Base-by-base conservation (phyloP, 2,113 vertebrate genomes). In the Strigops habroptila region DNA sequence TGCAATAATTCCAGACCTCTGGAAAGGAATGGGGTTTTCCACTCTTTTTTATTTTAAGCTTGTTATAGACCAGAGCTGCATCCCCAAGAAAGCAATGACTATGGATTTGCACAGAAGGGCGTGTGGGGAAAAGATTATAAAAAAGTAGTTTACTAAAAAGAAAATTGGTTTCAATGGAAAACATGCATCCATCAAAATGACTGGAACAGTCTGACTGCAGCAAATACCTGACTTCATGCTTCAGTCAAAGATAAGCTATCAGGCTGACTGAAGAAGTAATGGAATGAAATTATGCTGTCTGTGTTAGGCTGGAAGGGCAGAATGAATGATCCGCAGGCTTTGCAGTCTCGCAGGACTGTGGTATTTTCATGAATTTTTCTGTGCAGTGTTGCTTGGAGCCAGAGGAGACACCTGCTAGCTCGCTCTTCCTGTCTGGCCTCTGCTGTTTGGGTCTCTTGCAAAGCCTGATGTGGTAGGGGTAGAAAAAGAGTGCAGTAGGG, bases 231-330 rank as follows among this genome's bases (percentile, higher is more conserved):
- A 75, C 93, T 95, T 91, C 12, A 43, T 86, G 73, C 74, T 92
- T 78, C 86, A 96, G 80, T 43, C 73, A 88, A 84, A 79, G 80
- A 76, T 88, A 88, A 96, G 82, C 39, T 89, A 75, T 75, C 62
- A 44, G 65, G 28, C 82, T 95, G 82, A 64, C 86, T 84, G 90
- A 81, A 96, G 69, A 94, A 88, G 88, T 91, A 94, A 79, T 75
- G 44, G 77, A 90, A 88, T 95, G 57, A 95, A 95, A 96, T 96
- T 84, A 82, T 71, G 35, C 65, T 90, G 78, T 73, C 87, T 65
- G 51, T 83, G 59, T 77, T 88, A 71, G 43, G 64, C 63, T 91
- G 52, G 52, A 86, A 90, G 86, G 77, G 43, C 69, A 89, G 79
- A 89, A 95, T 86, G 92, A 92, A 93, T 71, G 86, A 75, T 92